Conservation (phyloP, 2,888 invertebrate species). For the Polydrusus cervinus region DNA sequence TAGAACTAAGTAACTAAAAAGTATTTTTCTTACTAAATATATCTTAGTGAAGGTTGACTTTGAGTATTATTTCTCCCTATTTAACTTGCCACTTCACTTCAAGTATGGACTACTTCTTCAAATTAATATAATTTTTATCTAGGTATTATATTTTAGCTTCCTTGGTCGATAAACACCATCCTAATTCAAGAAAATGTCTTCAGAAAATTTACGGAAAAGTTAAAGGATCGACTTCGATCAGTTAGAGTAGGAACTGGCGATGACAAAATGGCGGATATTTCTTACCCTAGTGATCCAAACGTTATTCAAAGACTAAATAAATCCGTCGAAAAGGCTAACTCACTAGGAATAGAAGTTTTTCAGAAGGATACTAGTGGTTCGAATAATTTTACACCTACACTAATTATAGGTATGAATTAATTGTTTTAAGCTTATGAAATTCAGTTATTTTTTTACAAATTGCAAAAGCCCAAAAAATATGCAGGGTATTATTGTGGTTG, state of each 20-base stretch:
- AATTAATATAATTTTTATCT: too few relatives aligned
- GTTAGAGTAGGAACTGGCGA: slow-evolving; percentile 67
- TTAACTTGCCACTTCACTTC: too few relatives aligned
- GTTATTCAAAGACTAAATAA: slow-evolving; percentile 59
- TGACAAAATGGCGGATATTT: slow-evolving; percentile 72
- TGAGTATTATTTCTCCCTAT: too few relatives aligned
- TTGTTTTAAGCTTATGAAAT: too few relatives aligned
- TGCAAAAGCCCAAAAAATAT: too few relatives aligned
- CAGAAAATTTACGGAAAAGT: slow-evolving; percentile 69
- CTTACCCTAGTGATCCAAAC: slow-evolving; percentile 66
- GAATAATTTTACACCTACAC: slow-evolving; percentile 63
- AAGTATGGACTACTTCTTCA: too few relatives aligned
- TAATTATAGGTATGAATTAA: slow-evolving; percentile 62
- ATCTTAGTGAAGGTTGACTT: too few relatives aligned
- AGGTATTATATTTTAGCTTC: slow-evolving; percentile 70
- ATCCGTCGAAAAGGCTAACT: slow-evolving; percentile 59
- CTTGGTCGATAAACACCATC: slow-evolving; percentile 72
- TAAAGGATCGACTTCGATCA: slow-evolving; percentile 66
- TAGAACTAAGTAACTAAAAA: too few relatives aligned
- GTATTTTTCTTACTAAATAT: too few relatives aligned
- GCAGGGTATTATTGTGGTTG: too few relatives aligned
- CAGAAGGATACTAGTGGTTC: slow-evolving; percentile 53
- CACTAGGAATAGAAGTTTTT: slow-evolving; percentile 63
- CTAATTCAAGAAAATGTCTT: slow-evolving; percentile 74
- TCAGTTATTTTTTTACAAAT: too few relatives aligned